Percentiles rank a stretch among this genome's conserved stretches.
These are phyloP conservation scores for Speoplatyrhinus poulsoni DNA, from an alignment of 2,113 vertebrate genomes.

Conservation along the genomic window DNA sequence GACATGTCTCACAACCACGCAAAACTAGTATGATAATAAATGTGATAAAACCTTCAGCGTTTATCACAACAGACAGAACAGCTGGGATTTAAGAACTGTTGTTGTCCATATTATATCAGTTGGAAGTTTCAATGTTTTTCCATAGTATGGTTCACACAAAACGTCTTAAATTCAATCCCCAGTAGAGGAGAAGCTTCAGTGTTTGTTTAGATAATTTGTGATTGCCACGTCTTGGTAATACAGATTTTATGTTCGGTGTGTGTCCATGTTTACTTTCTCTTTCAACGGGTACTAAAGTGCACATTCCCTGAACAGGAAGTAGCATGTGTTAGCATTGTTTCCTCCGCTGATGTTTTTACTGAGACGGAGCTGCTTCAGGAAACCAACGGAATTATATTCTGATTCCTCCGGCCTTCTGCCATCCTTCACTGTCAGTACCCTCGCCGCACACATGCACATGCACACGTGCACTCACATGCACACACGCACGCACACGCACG, in stretches of 20 bases:
- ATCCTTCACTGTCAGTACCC: slow-evolving; percentile 15
- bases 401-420: slow-evolving; percentile 11
- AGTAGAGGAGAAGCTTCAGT: no score
- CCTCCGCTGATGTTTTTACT: slow-evolving; percentile 7
- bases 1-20: no score
- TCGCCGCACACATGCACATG: slow-evolving; percentile 18
- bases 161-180: no score
- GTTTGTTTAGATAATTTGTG: neutral
- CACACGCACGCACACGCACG: slow-evolving; percentile 17
- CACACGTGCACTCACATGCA: slow-evolving; percentile 7
- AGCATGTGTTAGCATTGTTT: slow-evolving; percentile 19
- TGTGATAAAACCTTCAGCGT: no score
- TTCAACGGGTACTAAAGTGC: slow-evolving; percentile 9
- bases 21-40: no score
- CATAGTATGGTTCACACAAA: no score
- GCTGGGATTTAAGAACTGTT: no score
- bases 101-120: no score
- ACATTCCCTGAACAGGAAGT: slow-evolving; percentile 29
- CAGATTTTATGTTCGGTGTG: neutral
- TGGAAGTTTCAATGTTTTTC: no score
- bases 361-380: slow-evolving; percentile 8
- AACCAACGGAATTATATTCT: slow-evolving; percentile 28
- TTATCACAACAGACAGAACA: no score
- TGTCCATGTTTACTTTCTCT: slow-evolving; percentile 3
- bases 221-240: neutral